Evolutionary conservation across 2,797 vertebrate genomes (phyloP).

Genomic region (Crax fasciolata): DNA sequence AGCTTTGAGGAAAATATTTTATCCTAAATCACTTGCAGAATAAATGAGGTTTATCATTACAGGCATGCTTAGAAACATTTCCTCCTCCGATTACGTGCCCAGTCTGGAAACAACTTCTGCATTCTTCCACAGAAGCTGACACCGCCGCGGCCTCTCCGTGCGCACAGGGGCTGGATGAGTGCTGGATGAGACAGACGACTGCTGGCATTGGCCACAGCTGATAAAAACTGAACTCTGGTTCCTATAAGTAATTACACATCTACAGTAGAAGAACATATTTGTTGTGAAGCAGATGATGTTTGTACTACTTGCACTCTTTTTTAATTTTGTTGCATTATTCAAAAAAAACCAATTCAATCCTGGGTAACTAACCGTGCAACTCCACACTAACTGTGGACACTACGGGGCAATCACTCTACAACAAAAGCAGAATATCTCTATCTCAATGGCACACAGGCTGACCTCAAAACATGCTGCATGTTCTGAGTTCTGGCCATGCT

Average conservation of each 20-base stretch:
- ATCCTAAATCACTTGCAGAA: background rate
- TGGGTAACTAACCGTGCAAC: background rate
- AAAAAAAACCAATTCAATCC: background rate
- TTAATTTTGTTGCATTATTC: background rate
- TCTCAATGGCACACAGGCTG: background rate
- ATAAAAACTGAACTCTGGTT: conserved; percentile 39
- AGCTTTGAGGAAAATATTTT: background rate
- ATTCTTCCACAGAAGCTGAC: background rate
- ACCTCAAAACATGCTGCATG: background rate
- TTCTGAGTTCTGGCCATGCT: background rate
- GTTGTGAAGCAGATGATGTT: background rate
- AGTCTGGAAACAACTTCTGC: conserved; percentile 1
- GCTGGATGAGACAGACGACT: background rate
- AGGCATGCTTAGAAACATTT: background rate
- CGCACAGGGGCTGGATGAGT: background rate
- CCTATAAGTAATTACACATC: background rate
- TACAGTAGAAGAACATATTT: background rate
- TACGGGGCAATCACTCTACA: background rate
- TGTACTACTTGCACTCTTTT: background rate
- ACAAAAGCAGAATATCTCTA: background rate
- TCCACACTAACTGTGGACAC: background rate
- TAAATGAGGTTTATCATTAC: background rate
- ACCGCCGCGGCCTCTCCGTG: background rate
- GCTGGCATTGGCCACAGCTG: background rate
- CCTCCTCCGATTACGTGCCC: background rate